These are phyloP conservation scores for Noctua comes DNA, from an alignment of 2,888 invertebrate genomes.

Conservation along the genomic window DNA sequence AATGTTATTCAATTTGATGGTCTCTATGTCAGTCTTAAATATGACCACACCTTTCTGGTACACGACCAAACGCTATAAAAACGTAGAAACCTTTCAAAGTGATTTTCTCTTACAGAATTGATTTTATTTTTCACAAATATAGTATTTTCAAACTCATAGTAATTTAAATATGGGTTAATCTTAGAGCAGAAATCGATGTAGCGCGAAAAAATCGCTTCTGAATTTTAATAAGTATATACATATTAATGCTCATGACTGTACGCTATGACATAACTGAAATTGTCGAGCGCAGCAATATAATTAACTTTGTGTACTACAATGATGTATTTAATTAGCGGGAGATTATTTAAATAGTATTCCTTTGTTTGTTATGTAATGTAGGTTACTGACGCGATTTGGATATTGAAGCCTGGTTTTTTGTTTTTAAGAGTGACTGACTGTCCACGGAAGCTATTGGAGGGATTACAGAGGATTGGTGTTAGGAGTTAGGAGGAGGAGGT, in stretches of 20 bases:
- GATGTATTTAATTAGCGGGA: constrained; percentile 56
- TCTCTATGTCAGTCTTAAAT: not conserved
- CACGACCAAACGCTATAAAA: not conserved
- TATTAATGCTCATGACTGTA: not conserved
- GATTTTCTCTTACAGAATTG: not conserved
- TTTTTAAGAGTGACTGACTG: not conserved
- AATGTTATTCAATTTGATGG: too few relatives aligned
- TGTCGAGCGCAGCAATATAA: constrained; percentile 50
- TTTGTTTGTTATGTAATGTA: constrained; percentile 41
- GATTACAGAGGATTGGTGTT: not conserved
- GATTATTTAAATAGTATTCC: constrained; percentile 45
- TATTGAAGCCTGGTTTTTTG: not conserved
- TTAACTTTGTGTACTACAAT: constrained; percentile 58
- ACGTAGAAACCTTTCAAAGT: not conserved
- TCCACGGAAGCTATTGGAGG: not conserved
- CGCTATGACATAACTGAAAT: constrained; percentile 59
- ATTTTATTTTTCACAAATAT: not conserved
- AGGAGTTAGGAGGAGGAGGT: too few relatives aligned
- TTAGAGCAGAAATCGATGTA: not conserved
- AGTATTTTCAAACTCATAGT: not conserved
- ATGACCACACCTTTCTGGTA: too few relatives aligned
- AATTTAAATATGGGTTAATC: not conserved
- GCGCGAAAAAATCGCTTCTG: not conserved
- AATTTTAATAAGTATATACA: not conserved
- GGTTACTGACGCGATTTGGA: not conserved